Evolutionary conservation across 2,797 vertebrate genomes (phyloP).

Genomic region (Merluccius polli): DNA sequence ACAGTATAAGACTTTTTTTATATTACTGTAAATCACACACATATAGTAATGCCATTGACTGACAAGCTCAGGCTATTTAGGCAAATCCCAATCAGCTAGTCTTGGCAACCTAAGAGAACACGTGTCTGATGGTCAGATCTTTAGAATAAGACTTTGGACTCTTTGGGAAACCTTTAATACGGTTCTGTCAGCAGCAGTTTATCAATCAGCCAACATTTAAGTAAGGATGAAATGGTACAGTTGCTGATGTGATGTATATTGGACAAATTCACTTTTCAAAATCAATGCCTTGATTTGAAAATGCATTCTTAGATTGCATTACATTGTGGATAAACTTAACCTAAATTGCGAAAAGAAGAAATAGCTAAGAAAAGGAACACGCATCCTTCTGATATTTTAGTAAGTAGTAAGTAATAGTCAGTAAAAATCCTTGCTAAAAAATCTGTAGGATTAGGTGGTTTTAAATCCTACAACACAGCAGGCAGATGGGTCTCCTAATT

Average conservation of each 20-base stretch:
- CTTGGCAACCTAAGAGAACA: constrained; percentile 40
- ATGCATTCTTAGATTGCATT: not conserved
- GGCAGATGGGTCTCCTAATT: constrained; percentile 68
- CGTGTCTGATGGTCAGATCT: constrained; percentile 50
- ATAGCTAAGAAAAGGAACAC: constrained; percentile 7
- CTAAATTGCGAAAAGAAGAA: too few relatives aligned
- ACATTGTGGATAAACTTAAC: too few relatives aligned
- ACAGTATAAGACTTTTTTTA: not conserved
- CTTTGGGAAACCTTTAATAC: constrained; percentile 36
- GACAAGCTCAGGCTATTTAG: constrained; percentile 54
- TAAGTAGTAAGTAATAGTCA: too few relatives aligned
- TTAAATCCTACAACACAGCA: constrained; percentile 52
- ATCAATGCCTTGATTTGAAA: not conserved
- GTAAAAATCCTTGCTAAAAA: constrained; percentile 60
- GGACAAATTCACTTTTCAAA: not conserved
- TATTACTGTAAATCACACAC: constrained; percentile 15
- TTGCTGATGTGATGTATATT: not conserved
- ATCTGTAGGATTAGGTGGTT: constrained; percentile 56
- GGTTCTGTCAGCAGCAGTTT: constrained; percentile 21
- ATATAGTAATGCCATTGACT: constrained; percentile 28
- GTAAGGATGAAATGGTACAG: not conserved
- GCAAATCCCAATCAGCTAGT: constrained; percentile 59
- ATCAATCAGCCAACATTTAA: constrained; percentile 20
- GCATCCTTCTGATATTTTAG: constrained; percentile 31
- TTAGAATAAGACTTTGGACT: constrained; percentile 57